Evolutionary conservation across 2,113 vertebrate species (phyloP).

Genomic region (Otocyon megalotis): DNA sequence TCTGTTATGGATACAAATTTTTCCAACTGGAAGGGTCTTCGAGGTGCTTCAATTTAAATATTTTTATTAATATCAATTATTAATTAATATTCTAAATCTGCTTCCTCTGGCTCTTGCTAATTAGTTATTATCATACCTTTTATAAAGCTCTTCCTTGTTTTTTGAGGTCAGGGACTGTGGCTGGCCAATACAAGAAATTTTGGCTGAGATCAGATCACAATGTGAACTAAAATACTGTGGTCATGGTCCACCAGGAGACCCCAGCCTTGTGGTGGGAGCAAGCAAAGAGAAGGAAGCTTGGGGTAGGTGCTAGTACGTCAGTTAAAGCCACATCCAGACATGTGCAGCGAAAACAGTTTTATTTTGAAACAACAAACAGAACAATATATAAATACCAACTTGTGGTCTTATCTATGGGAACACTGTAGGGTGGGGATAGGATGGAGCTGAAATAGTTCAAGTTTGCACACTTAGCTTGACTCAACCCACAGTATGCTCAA

Average conservation of each 20-base stretch:
- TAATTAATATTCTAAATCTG: not conserved
- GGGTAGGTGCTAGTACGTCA: not conserved
- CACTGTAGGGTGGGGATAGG: no score
- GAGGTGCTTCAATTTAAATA: not conserved
- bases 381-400: not conserved
- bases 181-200: not conserved
- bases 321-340: not conserved
- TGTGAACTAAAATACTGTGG: not conserved
- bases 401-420: not conserved
- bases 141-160: not conserved
- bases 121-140: not conserved
- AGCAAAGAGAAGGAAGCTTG: rapidly evolving
- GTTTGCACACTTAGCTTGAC: not conserved
- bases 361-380: not conserved
- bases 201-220: not conserved
- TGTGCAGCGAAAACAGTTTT: not conserved
- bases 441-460: not conserved
- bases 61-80: not conserved
- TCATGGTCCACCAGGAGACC: not conserved
- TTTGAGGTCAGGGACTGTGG: not conserved
- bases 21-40: not conserved
- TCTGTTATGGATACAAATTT: not conserved
- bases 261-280: not conserved
- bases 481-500: not conserved
- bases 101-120: not conserved